Evolutionary conservation across 2,113 vertebrate species (phyloP).

Genomic region (Ranitomeya variabilis): DNA sequence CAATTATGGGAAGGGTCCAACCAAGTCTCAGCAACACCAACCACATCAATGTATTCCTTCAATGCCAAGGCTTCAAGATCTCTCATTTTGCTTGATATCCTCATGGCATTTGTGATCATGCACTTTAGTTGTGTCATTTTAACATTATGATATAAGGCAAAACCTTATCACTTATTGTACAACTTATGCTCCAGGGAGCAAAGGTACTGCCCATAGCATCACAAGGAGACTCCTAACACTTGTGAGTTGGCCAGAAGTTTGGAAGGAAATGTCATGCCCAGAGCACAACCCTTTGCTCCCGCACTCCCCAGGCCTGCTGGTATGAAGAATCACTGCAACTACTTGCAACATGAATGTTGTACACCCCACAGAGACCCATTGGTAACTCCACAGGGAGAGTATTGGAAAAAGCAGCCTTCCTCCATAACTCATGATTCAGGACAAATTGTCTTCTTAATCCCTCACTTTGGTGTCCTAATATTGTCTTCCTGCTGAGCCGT

Average conservation of each 20-base stretch:
- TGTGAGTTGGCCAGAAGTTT: background rate
- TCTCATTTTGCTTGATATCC: too few species aligned
- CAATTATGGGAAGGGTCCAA: too few species aligned
- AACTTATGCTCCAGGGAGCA: background rate
- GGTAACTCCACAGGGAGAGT: slow-evolving; percentile 14
- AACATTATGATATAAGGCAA: background rate
- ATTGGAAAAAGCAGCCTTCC: background rate
- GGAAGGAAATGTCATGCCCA: slow-evolving; percentile 4
- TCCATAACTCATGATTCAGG: background rate
- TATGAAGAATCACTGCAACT: slow-evolving; percentile 23
- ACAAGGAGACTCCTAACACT: slow-evolving; percentile 1
- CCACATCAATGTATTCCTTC: too few species aligned
- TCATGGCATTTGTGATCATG: too few species aligned
- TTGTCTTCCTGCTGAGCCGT: background rate
- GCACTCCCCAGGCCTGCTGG: slow-evolving; percentile 33
- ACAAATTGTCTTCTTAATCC: background rate
- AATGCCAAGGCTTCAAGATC: too few species aligned
- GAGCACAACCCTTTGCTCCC: slow-evolving; percentile 31
- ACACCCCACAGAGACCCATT: slow-evolving; percentile 39
- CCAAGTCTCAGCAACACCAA: too few species aligned
- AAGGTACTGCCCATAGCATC: background rate
- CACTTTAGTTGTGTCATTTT: too few species aligned
- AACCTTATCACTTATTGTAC: background rate
- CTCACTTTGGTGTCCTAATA: background rate
- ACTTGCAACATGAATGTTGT: background rate